Evolutionary conservation across 2,888 invertebrate species (phyloP).

Genomic region (Drosophila mimica): DNA sequence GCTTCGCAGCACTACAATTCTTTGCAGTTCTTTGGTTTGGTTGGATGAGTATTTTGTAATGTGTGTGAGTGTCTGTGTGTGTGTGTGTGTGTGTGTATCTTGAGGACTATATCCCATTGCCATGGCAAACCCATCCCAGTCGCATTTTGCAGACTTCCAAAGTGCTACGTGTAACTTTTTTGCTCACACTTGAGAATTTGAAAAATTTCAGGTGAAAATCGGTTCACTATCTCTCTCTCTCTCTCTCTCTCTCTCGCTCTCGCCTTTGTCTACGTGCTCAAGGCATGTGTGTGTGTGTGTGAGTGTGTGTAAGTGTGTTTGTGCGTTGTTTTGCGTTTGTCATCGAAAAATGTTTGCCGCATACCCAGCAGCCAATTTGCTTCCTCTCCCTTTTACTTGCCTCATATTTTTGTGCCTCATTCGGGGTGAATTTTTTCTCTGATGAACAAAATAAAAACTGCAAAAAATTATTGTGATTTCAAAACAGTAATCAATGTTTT

Average conservation of each 20-base stretch:
- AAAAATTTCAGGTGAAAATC: conserved; percentile 58
- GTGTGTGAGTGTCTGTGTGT: conserved; percentile 4
- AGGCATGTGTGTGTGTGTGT: conserved; percentile 1
- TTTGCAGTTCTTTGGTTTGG: neutral
- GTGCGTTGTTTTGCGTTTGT: conserved; percentile 58
- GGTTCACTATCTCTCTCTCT: conserved; percentile 22
- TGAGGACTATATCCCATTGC: conserved; percentile 4
- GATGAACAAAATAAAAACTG: conserved; percentile 53
- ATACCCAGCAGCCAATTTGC: conserved; percentile 63
- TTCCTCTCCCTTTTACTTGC: neutral
- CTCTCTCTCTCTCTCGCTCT: conserved; percentile 11
- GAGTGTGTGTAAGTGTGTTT: conserved; percentile 26
- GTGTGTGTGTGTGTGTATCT: conserved; percentile 21
- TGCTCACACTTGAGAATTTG: conserved; percentile 54
- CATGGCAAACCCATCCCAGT: neutral
- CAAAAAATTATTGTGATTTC: conserved; percentile 67
- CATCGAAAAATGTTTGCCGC: conserved; percentile 65
- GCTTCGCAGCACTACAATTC: neutral
- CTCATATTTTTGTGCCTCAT: neutral
- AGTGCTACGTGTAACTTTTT: conserved; percentile 29
- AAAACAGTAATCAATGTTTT: conserved; percentile 60
- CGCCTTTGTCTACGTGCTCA: conserved; percentile 8
- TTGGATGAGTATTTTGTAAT: neutral
- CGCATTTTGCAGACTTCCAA: conserved; percentile 17
- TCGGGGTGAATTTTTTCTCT: neutral